Base-by-base conservation (phyloP, 2,888 invertebrate species). In the Apamea epomidion region DNA sequence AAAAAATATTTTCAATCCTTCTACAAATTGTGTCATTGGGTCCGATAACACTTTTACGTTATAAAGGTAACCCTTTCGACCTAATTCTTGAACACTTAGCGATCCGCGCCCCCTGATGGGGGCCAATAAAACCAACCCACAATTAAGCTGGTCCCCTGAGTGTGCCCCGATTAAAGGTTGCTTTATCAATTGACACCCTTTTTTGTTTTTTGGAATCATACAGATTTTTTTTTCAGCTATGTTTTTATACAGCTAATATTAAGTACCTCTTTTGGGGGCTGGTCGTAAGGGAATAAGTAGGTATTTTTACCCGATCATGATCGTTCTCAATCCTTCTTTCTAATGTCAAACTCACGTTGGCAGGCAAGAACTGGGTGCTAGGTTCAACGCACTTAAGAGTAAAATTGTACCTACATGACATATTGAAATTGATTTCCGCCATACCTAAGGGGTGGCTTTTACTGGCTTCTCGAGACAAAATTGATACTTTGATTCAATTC, bases 91-190 rank as follows among this genome's bases (percentile, higher is more conserved):
- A 76, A 87, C 88, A 88, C 88, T 87, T 91, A 88, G 90, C 83
- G 88, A 87, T 87, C 87, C 86, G 83, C 84, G 83, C 89, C 87
- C 77, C 77, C 82, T 88, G 84, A 89, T 91, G 76, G 90, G 90
- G 90, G 88, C 90, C 91, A 92, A 94, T 94, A 93, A 94, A 94
- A 92, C 91, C 83, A 87, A 88, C 91, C 86, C 89, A 90, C 92
- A 93, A 94, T 94, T 95, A 94, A 92, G 92, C 91, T 87, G 86
- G 79, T 89, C 91, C 88, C 42, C 21, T 29, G 42, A 72, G 72
- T 77, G 65, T 42, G 64, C 76, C 76, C 51, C 77, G 73, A 80
- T 81, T 83, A 85, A 85, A 82, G 67, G 78, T 78, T 76, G 60
- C 81, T 85, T 82, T 84, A 81, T 78, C 78, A 88, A 86, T 77